phyloP scores from a whole-genome alignment of 2,888 invertebrate species.

The Melanargia galathea region DNA sequence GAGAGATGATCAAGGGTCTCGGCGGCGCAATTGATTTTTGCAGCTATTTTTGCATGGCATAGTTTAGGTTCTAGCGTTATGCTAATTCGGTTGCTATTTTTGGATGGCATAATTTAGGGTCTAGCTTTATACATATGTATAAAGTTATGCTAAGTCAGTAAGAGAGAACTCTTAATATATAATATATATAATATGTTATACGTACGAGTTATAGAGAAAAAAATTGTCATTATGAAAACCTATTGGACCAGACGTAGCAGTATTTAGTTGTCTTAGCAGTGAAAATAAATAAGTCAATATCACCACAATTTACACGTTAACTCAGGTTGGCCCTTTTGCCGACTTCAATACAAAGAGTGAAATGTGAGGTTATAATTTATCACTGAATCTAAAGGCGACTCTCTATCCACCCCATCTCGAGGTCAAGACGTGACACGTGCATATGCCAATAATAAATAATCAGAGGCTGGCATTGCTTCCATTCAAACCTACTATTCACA shows the following conservation, averaged over 20 bases:
- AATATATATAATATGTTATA: too few relatives aligned
- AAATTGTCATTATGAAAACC: too few relatives aligned
- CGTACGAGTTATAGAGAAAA: too few relatives aligned
- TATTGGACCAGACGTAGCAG: too few relatives aligned
- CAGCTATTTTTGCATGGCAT: constrained; percentile 68
- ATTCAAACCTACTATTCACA: constrained; percentile 22
- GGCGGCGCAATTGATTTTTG: constrained; percentile 73
- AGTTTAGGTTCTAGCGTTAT: constrained; percentile 17
- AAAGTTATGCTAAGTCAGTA: too few relatives aligned
- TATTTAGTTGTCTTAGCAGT: too few relatives aligned
- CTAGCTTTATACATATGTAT: not conserved
- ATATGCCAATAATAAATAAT: too few relatives aligned
- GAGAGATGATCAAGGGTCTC: constrained; percentile 57
- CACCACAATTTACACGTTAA: not conserved
- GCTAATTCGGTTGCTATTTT: not conserved
- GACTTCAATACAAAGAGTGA: not conserved
- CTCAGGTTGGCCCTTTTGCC: not conserved
- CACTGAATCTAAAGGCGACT: constrained; percentile 1
- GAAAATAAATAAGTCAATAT: not conserved
- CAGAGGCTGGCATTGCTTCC: constrained; percentile 12
- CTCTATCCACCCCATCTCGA: constrained; percentile 11
- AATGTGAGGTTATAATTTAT: not conserved
- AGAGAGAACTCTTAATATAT: too few relatives aligned
- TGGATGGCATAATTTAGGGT: not conserved
- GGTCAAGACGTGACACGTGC: constrained; percentile 21